A percentile compares a stretch with the other conserved stretches of the same genome.
Evolutionary conservation across 92 coral and sea anemone genomes (phyloP).

Genomic region (Hydrozoanthus gracilis): DNA sequence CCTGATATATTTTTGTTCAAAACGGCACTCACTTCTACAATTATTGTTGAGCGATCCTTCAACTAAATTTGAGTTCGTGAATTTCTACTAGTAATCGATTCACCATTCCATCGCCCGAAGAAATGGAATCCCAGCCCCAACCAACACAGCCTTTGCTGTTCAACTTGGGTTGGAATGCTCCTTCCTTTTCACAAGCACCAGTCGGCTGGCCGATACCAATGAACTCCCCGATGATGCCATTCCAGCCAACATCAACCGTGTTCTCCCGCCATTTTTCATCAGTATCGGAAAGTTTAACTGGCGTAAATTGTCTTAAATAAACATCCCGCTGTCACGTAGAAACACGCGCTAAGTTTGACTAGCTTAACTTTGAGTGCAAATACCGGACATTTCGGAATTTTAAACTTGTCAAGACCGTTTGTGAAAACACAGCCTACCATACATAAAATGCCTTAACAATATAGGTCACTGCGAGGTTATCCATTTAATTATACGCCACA

Average conservation of each 20-base stretch:
- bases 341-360: too few relatives aligned
- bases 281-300: too few relatives aligned
- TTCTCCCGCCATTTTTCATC: too few relatives aligned
- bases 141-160: slow-evolving; percentile 20
- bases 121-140: slow-evolving; percentile 22
- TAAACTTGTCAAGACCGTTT: too few relatives aligned
- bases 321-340: too few relatives aligned
- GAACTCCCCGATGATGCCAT: slow-evolving; percentile 5
- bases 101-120: slow-evolving; percentile 38
- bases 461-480: too few relatives aligned
- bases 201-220: slow-evolving; percentile 2
- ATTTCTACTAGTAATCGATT: slow-evolving; percentile 25
- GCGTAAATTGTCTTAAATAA: too few relatives aligned
- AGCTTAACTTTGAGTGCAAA: too few relatives aligned
- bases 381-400: too few relatives aligned
- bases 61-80: neutral
- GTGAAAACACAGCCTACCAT: too few relatives aligned
- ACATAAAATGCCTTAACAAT: too few relatives aligned
- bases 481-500: too few relatives aligned
- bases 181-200: slow-evolving; percentile 9
- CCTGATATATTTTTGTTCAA: neutral
- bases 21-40: neutral
- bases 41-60: slow-evolving; percentile 6
- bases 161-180: slow-evolving; percentile 8
- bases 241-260: slow-evolving; percentile 4